Percentiles rank a stretch among this genome's conserved stretches.
Evolutionary conservation across 1,140 invertebrate species (phyloP).

Genomic region (Hylaeus anthracinus): DNA sequence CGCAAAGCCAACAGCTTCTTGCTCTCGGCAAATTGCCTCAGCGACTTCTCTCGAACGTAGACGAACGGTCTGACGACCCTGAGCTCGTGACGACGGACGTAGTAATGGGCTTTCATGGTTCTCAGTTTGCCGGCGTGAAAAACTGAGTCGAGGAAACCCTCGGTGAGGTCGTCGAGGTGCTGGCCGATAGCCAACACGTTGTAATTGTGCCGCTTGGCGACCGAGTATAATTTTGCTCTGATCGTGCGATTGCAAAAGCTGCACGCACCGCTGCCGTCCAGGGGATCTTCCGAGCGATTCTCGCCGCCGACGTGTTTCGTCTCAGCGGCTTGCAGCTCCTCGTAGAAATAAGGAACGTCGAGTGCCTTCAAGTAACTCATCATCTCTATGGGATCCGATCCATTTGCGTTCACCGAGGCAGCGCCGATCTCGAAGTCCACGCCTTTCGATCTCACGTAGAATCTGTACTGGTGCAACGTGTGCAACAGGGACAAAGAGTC

Average conservation of each 20-base stretch:
- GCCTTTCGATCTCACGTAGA: conserved; percentile 87
- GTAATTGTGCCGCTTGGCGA: conserved; percentile 89
- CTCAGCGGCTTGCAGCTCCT: conserved; percentile 81
- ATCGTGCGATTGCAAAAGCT: conserved; percentile 87
- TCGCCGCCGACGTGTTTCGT: not conserved
- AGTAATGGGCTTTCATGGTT: conserved; percentile 92
- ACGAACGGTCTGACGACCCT: conserved; percentile 93
- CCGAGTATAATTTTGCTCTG: conserved; percentile 87
- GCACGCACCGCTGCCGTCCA: conserved; percentile 74
- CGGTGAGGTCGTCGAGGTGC: conserved; percentile 91
- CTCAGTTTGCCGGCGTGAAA: conserved; percentile 90
- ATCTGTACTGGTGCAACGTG: conserved; percentile 91
- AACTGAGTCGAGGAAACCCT: conserved; percentile 91
- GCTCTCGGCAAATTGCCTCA: conserved; percentile 86
- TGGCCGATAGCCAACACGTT: conserved; percentile 94
- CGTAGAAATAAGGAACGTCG: conserved; percentile 87
- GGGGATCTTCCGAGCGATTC: conserved; percentile 12
- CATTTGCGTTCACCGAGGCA: conserved; percentile 87
- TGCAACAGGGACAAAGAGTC: conserved; percentile 92
- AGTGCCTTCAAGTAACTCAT: conserved; percentile 86
- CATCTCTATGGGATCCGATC: conserved; percentile 84
- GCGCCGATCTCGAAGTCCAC: conserved; percentile 89
- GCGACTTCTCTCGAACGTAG: conserved; percentile 89
- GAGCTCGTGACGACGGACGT: conserved; percentile 88
- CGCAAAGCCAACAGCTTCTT: conserved; percentile 85